A percentile compares a stretch with the other conserved stretches of the same genome.
phyloP scores from a whole-genome alignment of 1,140 invertebrate genomes.

The Lysiphlebus fabarum region DNA sequence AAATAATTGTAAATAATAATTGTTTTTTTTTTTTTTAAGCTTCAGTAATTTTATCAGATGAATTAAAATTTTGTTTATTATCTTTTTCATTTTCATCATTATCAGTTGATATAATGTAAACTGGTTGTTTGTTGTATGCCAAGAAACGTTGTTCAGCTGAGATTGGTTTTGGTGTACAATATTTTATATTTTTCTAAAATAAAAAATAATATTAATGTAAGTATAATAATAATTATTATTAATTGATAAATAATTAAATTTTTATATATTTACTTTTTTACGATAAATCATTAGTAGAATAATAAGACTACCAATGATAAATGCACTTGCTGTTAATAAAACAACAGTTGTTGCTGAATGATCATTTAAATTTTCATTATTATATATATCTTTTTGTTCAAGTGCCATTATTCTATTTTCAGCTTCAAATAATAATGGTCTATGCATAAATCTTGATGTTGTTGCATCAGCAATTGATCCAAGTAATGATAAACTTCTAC shows the following conservation, averaged over 20 bases:
- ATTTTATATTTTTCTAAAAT: constrained; percentile 45
- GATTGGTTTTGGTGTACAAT: constrained; percentile 33
- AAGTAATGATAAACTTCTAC: constrained; percentile 45
- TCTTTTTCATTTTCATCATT: constrained; percentile 36
- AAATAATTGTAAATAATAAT: too few relatives aligned
- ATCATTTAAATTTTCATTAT: constrained; percentile 63
- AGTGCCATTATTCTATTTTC: constrained; percentile 58
- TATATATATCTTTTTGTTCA: constrained; percentile 67
- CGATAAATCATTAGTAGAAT: constrained; percentile 68
- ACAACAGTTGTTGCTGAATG: constrained; percentile 71
- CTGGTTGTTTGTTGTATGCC: constrained; percentile 46
- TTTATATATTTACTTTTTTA: constrained; percentile 52
- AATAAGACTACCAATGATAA: constrained; percentile 68
- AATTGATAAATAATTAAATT: too few relatives aligned
- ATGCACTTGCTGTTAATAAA: constrained; percentile 66
- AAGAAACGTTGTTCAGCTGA: constrained; percentile 46
- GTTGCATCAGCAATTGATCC: constrained; percentile 66
- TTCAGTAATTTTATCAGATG: constrained; percentile 14
- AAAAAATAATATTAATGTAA: too few relatives aligned
- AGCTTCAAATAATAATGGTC: constrained; percentile 48
- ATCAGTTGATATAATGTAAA: constrained; percentile 52
- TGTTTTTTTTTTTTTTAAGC: constrained; percentile 14
- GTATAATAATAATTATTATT: too few relatives aligned
- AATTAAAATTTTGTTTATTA: constrained; percentile 1
- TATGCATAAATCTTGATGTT: constrained; percentile 61